Base-by-base conservation (phyloP, 2,888 invertebrate genomes). In the Pristionchus maxplancki region DNA sequence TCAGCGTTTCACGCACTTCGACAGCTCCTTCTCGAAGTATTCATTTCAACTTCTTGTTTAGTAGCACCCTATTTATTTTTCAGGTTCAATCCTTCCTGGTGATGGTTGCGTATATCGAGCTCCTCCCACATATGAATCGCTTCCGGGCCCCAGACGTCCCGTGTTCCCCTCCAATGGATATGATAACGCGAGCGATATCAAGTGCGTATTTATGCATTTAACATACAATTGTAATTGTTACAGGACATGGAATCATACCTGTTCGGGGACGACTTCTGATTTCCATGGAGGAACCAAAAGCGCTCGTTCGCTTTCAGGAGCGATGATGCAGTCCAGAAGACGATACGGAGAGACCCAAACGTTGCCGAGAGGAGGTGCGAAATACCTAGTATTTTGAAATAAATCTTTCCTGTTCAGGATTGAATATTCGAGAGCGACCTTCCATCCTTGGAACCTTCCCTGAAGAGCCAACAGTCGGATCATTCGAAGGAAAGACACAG, bases 261-360 rank as follows among this genome's bases (percentile, higher is more conserved):
- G 91, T 71, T 3, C 40, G 2, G 24, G 24, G 3, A 17, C 28
- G 28, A 28, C 78, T 24, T 1, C 50, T 28, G 62, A 62, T n/a
- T 37, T 28, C 20, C 11, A 11, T 20, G 78, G 88, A 13, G 50
- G 71, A 17, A n/a, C 82, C 11, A 15, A 1, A n/a, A 53, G 20
- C 3, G 5, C 82, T 11, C 50, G 50, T 4, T 28, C 81, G 1
- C n/a, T 9, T 5, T 37, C 74, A 1, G 74, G 24, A 74, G 24
- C 17, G 2, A 20, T 37, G 71, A 34, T 44, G 24, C 31, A 71
- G n/a, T 58, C 53, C 24, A 48, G 44, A 40, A 84, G 44, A 17
- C 48, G 89, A 40, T 50, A 84, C 20, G 91, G 90, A 34, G 90
- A 90, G 58, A 91, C 90, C 17, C 90, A 90, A 85, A 91, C 91